Conservation (phyloP, 2,797 vertebrate genomes). For the Characodon lateralis region DNA sequence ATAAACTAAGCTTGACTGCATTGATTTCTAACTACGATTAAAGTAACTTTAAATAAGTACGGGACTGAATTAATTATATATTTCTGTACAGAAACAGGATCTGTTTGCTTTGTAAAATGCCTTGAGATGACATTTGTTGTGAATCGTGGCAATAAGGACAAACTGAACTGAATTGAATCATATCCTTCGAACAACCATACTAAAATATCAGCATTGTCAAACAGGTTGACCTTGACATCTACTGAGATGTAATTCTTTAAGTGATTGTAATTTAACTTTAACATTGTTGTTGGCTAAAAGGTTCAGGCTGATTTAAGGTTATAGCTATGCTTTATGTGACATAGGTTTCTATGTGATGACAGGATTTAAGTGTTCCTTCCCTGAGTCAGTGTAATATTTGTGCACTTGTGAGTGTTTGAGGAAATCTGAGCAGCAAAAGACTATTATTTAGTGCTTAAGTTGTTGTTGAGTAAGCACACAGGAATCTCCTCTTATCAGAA, state of each 20-base stretch:
- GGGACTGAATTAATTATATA: too few relatives aligned
- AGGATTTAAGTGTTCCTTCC: constrained; percentile 8
- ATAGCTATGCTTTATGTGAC: background rate
- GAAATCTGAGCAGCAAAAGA: constrained; percentile 21
- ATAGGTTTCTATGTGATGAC: background rate
- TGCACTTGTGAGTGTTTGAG: background rate
- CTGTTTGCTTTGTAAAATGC: too few relatives aligned
- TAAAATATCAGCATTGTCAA: background rate
- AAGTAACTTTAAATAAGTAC: background rate
- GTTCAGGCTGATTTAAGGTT: background rate
- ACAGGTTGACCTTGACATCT: background rate
- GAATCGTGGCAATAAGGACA: too few relatives aligned
- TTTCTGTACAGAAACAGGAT: too few relatives aligned
- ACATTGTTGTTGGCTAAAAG: background rate
- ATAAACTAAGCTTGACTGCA: background rate
- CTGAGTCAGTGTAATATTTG: background rate
- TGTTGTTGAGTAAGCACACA: constrained; percentile 41
- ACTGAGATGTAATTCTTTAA: background rate
- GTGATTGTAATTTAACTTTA: background rate
- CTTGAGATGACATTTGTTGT: too few relatives aligned
- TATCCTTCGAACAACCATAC: background rate
- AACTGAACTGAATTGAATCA: background rate
- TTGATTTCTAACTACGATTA: background rate
- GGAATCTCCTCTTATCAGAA: constrained; percentile 46
- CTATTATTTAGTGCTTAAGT: constrained; percentile 43